phyloP scores from a whole-genome alignment of 1,140 invertebrate species.

The Tetragnatha versicolor region DNA sequence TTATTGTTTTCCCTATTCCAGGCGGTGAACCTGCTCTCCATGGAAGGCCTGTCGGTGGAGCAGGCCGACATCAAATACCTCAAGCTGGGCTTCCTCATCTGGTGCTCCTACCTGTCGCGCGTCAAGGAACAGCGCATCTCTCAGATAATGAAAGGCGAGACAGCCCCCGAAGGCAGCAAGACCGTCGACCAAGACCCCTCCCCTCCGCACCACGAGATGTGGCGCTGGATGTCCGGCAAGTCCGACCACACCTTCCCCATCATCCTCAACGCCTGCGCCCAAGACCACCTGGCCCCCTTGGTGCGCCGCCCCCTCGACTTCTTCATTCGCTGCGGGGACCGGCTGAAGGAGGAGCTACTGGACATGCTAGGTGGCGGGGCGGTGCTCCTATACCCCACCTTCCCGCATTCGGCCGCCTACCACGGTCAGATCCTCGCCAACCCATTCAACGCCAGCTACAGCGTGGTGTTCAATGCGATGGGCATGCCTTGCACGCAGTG shows the following conservation, averaged over 20 bases:
- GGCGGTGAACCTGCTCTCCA: neutral
- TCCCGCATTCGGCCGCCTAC: slow-evolving; percentile 80
- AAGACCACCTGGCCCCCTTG: slow-evolving; percentile 64
- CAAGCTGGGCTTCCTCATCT: slow-evolving; percentile 42
- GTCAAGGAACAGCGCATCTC: slow-evolving; percentile 29
- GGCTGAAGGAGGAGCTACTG: slow-evolving; percentile 63
- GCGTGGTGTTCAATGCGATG: slow-evolving; percentile 65
- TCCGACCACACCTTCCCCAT: slow-evolving; percentile 64
- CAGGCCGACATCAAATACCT: slow-evolving; percentile 24
- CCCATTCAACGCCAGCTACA: slow-evolving; percentile 79
- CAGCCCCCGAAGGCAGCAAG: no score
- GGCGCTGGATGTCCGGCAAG: slow-evolving; percentile 56
- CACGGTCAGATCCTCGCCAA: slow-evolving; percentile 82
- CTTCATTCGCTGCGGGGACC: slow-evolving; percentile 47
- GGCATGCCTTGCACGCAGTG: slow-evolving; percentile 64
- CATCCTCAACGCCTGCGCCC: slow-evolving; percentile 64
- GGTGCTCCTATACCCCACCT: slow-evolving; percentile 84
- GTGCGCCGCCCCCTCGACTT: slow-evolving; percentile 61
- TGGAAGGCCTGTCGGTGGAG: slow-evolving; percentile 32
- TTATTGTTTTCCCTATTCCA: no score
- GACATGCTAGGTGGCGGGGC: slow-evolving; percentile 69
- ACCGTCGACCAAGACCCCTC: neutral
- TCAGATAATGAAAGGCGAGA: slow-evolving; percentile 25
- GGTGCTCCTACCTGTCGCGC: slow-evolving; percentile 26
- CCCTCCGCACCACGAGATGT: slow-evolving; percentile 16